Evolutionary conservation across 1,140 invertebrate species (phyloP).

Genomic region (Drosophila nigromelanica): DNA sequence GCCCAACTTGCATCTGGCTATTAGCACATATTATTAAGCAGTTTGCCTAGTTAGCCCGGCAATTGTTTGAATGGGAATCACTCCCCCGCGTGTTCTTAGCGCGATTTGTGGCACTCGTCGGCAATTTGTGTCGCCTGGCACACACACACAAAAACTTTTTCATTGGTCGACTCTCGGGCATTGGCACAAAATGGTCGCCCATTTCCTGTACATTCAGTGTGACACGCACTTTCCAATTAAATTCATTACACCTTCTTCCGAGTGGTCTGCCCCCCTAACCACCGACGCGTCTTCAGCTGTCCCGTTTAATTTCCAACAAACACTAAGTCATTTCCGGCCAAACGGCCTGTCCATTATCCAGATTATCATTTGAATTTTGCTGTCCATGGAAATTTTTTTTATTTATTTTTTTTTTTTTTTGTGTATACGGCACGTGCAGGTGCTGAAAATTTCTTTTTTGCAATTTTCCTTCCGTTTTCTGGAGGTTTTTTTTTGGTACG

Average conservation of each 20-base stretch:
- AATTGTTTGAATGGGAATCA: constrained; percentile 25
- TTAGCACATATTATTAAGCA: constrained; percentile 54
- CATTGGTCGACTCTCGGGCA: not conserved
- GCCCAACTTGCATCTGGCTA: constrained; percentile 16
- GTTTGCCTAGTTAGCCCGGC: constrained; percentile 23
- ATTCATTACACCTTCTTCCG: constrained; percentile 76
- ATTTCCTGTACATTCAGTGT: constrained; percentile 46
- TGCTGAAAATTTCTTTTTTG: constrained; percentile 47
- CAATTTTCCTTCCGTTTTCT: constrained; percentile 2
- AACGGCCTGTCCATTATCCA: constrained; percentile 72
- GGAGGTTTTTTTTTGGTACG: too few relatives aligned
- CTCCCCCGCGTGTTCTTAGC: constrained; percentile 47
- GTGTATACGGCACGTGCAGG: constrained; percentile 19
- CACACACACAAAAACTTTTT: constrained; percentile 26
- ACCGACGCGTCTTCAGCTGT: not conserved
- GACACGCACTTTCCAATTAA: constrained; percentile 73
- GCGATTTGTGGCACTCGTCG: constrained; percentile 53
- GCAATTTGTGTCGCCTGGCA: constrained; percentile 58
- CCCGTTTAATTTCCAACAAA: constrained; percentile 68
- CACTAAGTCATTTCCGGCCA: constrained; percentile 77
- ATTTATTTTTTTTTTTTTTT: too few relatives aligned
- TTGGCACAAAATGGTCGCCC: constrained; percentile 28
- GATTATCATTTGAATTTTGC: constrained; percentile 74
- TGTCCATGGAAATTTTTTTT: constrained; percentile 51
- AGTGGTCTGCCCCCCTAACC: not conserved